Conservation (phyloP, 2,113 vertebrate genomes). For the Crotophaga sulcirostris region DNA sequence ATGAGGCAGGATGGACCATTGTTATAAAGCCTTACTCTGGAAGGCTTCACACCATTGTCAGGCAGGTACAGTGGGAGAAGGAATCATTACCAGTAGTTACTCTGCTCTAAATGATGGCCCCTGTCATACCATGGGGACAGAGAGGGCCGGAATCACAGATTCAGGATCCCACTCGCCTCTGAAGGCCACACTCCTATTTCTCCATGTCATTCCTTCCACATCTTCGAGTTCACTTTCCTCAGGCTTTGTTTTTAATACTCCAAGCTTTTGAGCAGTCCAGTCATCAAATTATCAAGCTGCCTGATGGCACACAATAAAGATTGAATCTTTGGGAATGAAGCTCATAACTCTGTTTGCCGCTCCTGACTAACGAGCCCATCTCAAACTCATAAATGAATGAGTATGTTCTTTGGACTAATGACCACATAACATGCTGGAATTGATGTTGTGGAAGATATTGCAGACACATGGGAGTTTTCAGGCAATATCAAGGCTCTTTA, state of each 20-base stretch:
- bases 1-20: neutral
- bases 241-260: neutral
- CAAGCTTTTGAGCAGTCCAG: neutral
- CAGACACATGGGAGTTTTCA: slow-evolving; percentile 17
- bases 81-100: neutral
- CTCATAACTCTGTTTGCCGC: neutral
- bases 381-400: neutral
- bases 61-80: fast-evolving
- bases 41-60: neutral
- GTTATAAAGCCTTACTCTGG: neutral
- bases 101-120: neutral
- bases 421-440: neutral
- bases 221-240: neutral
- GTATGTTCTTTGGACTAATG: neutral
- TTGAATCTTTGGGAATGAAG: neutral
- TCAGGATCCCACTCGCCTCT: neutral
- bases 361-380: neutral
- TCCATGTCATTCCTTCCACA: neutral
- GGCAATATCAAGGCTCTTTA: slow-evolving; percentile 25
- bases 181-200: neutral
- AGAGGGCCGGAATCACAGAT: neutral
- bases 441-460: neutral
- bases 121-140: neutral
- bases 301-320: neutral
- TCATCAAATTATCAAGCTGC: neutral